Evolutionary conservation across 2,888 invertebrate species (phyloP).

Genomic region (Dryobotodes eremita): DNA sequence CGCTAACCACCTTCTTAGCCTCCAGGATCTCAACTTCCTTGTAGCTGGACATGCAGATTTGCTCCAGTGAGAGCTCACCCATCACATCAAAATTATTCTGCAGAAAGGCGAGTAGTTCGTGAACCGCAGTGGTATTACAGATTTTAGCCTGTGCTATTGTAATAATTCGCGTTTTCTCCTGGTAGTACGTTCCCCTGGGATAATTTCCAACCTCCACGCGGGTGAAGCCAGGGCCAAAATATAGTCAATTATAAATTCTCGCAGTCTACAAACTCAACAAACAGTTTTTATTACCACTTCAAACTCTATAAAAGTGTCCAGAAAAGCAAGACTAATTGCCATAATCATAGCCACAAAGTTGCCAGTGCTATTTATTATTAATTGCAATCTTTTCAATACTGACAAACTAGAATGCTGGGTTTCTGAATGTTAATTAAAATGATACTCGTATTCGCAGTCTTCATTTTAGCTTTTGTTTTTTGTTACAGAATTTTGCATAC

Average conservation of each 20-base stretch:
- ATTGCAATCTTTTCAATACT: slow-evolving; percentile 33
- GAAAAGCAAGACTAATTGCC: slow-evolving; percentile 21
- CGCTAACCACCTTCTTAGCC: background rate
- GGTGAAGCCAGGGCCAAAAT: background rate
- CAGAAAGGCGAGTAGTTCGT: too few species aligned
- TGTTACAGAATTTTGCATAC: background rate
- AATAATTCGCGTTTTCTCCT: background rate
- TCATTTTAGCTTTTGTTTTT: background rate
- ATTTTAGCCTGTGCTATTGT: too few species aligned
- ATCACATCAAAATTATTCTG: too few species aligned
- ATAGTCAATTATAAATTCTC: background rate
- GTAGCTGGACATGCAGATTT: background rate
- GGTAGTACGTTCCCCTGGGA: background rate
- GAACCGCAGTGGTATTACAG: too few species aligned
- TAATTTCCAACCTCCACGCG: background rate
- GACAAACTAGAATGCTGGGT: background rate
- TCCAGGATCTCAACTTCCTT: background rate
- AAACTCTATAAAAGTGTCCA: slow-evolving; percentile 15
- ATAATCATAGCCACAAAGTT: slow-evolving; percentile 21
- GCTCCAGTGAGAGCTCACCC: too few species aligned
- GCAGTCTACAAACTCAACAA: background rate
- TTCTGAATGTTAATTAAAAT: slow-evolving; percentile 13
- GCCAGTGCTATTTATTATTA: slow-evolving; percentile 20
- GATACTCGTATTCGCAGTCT: background rate
- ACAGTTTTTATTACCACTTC: slow-evolving; percentile 8